Conservation (phyloP, 2,797 vertebrate species). For the Lithobates pipiens region DNA sequence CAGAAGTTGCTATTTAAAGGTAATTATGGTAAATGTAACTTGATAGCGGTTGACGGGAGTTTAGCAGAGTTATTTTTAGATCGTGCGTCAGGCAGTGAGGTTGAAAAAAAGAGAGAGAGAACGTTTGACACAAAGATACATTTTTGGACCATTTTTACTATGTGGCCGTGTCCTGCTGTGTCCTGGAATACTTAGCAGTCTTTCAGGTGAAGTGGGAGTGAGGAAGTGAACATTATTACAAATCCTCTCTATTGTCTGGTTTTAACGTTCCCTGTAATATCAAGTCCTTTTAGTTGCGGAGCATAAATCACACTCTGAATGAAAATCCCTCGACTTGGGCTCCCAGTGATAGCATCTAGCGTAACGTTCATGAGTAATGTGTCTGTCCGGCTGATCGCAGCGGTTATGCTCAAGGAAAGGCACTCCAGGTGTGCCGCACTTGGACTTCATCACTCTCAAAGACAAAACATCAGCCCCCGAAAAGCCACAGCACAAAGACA, state of each 20-base stretch:
- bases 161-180: conserved; percentile 19
- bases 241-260: conserved; percentile 51
- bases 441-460: conserved; percentile 61
- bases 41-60: conserved; percentile 37
- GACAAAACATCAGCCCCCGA: conserved; percentile 62
- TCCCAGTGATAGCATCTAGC: conserved; percentile 68
- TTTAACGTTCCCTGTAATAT: conserved; percentile 63
- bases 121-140: not conserved
- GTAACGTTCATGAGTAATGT: conserved; percentile 64
- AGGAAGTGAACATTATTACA: conserved; percentile 36
- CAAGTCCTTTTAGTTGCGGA: conserved; percentile 64
- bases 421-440: conserved; percentile 50
- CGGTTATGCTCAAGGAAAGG: conserved; percentile 59
- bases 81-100: conserved; percentile 7
- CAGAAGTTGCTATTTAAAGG: conserved; percentile 41
- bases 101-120: not conserved
- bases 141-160: conserved; percentile 31
- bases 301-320: conserved; percentile 68
- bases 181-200: not conserved
- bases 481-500: conserved; percentile 58
- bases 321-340: conserved; percentile 73
- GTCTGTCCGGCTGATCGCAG: conserved; percentile 69
- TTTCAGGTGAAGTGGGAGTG: conserved; percentile 11
- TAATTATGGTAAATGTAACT: conserved; percentile 39
- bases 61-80: conserved; percentile 30